Evolutionary conservation across 2,888 invertebrate species (phyloP).

Genomic region (Leptopterna dolabrata): DNA sequence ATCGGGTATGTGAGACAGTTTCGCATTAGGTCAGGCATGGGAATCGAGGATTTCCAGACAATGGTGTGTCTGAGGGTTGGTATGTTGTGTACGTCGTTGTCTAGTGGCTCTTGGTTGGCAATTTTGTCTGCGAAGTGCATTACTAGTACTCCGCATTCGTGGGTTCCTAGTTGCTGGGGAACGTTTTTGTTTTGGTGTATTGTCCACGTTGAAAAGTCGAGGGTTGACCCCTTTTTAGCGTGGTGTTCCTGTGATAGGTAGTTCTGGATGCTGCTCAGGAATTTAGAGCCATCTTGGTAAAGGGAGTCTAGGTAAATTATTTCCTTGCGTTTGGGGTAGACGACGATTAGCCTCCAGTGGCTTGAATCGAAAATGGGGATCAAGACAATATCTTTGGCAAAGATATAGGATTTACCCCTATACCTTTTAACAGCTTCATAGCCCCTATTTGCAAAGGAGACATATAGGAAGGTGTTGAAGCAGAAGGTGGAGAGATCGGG

Average conservation of each 20-base stretch:
- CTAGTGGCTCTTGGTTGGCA: not conserved
- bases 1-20: not conserved
- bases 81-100: not conserved
- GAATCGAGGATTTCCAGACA: not conserved
- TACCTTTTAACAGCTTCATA: slow-evolving; percentile 6
- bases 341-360: slow-evolving; percentile 16
- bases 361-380: not conserved
- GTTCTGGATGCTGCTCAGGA: not conserved
- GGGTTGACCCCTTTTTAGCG: not conserved
- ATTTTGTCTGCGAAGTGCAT: not conserved
- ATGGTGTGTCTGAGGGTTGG: not conserved
- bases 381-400: not conserved
- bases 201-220: not conserved
- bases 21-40: not conserved
- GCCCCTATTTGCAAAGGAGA: not conserved
- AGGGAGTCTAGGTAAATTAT: slow-evolving; percentile 5
- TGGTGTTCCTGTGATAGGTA: slow-evolving; percentile 1
- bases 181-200: not conserved
- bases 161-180: not conserved
- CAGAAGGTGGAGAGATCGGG: not conserved
- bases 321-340: not conserved
- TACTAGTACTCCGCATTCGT: slow-evolving; percentile 24
- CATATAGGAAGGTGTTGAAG: slow-evolving; percentile 22
- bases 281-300: not conserved
- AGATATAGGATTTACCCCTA: not conserved